Percentiles rank a stretch among this genome's conserved stretches.
These are phyloP conservation scores for Actinemys pallida DNA, from an alignment of 2,113 vertebrate genomes.

Conservation along the genomic window DNA sequence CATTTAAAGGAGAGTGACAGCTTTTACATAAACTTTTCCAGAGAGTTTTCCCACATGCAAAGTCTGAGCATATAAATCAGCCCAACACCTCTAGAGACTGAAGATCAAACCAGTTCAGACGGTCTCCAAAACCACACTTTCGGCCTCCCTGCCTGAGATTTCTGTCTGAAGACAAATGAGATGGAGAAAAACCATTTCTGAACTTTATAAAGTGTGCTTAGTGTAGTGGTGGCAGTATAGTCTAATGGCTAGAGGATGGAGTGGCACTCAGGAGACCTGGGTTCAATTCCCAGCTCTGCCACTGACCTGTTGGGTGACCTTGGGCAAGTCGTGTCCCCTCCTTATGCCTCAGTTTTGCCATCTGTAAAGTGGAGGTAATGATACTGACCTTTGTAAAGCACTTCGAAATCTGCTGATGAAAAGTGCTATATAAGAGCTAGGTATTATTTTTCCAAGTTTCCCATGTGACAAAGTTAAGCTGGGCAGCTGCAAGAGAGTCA, in stretches of 20 bases:
- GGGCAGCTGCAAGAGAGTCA: no score
- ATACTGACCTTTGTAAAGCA: background rate
- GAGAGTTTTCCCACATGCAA: background rate
- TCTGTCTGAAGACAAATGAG: constrained; percentile 4
- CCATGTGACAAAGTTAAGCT: no score
- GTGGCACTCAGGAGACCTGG: background rate
- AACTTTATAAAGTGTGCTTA: background rate
- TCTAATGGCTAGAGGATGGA: background rate
- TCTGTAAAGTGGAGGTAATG: background rate
- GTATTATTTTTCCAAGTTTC: background rate
- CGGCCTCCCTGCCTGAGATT: background rate
- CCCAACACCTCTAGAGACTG: background rate
- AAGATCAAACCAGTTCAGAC: background rate
- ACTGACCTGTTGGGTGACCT: background rate
- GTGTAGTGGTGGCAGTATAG: background rate
- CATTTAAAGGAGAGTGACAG: background rate
- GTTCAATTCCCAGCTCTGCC: background rate
- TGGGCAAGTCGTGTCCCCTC: background rate
- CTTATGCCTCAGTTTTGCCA: background rate
- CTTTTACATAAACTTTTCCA: background rate
- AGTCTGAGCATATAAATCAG: background rate
- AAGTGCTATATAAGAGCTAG: background rate
- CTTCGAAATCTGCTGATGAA: background rate
- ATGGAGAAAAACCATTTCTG: background rate
- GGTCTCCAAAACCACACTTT: background rate